Percentiles rank a stretch among this genome's conserved stretches.
phyloP scores from a whole-genome alignment of 2,888 invertebrate genomes.

The Andrena flavipes region DNA sequence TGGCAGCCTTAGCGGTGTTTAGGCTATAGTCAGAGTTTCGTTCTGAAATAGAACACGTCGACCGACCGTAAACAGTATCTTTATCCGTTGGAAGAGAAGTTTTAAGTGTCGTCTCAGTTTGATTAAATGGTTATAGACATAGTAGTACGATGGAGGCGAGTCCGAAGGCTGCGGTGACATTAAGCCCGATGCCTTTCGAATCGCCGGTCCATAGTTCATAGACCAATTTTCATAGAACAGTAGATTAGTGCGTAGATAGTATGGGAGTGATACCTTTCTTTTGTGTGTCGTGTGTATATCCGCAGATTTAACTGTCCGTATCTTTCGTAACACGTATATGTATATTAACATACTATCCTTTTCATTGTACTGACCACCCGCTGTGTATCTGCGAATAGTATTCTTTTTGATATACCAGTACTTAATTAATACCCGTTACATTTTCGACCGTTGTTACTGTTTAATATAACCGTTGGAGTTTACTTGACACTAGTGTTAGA shows the following conservation, averaged over 20 bases:
- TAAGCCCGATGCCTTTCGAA: constrained; percentile 48
- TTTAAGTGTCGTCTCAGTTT: constrained; percentile 70
- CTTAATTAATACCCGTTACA: constrained; percentile 51
- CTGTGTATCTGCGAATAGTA: constrained; percentile 68
- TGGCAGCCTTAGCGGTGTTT: constrained; percentile 64
- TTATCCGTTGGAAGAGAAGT: constrained; percentile 55
- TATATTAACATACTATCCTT: constrained; percentile 47
- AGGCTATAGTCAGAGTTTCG: constrained; percentile 63
- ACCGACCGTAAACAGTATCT: constrained; percentile 65
- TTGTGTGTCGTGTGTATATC: constrained; percentile 68
- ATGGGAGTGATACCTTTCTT: constrained; percentile 75
- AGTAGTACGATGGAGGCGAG: constrained; percentile 72
- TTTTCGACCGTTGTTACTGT: constrained; percentile 55
- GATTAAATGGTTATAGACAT: constrained; percentile 73
- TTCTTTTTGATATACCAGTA: constrained; percentile 51
- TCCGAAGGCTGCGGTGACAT: too few relatives aligned
- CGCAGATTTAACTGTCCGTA: constrained; percentile 63
- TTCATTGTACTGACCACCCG: constrained; percentile 61
- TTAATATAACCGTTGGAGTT: constrained; percentile 57
- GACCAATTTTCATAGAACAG: constrained; percentile 69
- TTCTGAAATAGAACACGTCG: constrained; percentile 65
- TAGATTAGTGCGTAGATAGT: constrained; percentile 81
- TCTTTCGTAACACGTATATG: constrained; percentile 45
- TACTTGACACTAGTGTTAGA: constrained; percentile 65
- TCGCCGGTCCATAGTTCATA: constrained; percentile 46